Base-by-base conservation (phyloP, 1,140 invertebrate species). In the Drosophila repleta region DNA sequence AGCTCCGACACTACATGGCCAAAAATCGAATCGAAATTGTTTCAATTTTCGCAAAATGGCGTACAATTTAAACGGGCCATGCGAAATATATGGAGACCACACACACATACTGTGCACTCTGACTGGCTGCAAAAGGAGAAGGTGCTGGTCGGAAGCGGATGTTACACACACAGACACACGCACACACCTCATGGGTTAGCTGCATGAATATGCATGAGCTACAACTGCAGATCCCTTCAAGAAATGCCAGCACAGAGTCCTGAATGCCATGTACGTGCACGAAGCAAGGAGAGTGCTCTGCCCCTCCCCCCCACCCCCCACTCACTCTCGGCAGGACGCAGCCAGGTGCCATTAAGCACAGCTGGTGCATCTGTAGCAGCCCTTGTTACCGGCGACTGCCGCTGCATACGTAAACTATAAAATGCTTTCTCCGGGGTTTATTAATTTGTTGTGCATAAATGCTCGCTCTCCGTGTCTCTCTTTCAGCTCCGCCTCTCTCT, bases 21-120 rank as follows among this genome's bases (percentile, higher is more conserved):
- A 48, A 73, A 88, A 76, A 79, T 76, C 76, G 64, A 79, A 87
- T 79, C 52, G 83, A 87, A 88, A 87, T 76, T 87, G 82, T 88
- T 87, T 87, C 83, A 87, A 87, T 88, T 87, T 83, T 76, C 82
- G 61, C 56, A 64, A 68, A 78, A 87, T 67, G 78, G 78, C 53
- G 67, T 56, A 76, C 58, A 88, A 78, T 69, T 87, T 63, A 70
- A 72, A 41, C 43, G 63, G 66, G 72, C 69, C 69, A 71, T 85
- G 62, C 43, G 46, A 77, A 79, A 85, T 85, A 78, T 71, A 81
- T 78, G 58, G 63, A 37, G 37, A 69, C 32, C 57, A 35, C 55
- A 64, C 56, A 58, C 51, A 41, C 52, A 4, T 24, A 4, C 4
- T 37, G 39, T 21, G n/a, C 55, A 52, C 63, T 41, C 45, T 55